Base-by-base conservation (phyloP, 2,113 vertebrate species). In the Tachycineta bicolor region DNA sequence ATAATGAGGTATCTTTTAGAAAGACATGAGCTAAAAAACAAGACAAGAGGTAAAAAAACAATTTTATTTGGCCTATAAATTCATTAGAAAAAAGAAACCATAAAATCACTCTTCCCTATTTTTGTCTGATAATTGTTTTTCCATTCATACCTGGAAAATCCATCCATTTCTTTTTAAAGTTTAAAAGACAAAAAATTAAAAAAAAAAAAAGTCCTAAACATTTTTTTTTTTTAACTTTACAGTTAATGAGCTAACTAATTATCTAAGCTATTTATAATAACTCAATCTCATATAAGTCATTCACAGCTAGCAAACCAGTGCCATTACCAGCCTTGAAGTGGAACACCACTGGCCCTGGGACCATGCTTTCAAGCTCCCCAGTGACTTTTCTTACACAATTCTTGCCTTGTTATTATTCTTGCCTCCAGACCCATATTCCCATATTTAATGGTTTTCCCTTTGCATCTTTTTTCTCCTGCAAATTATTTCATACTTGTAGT, bases 391-490 rank as follows among this genome's bases (percentile, higher is more conserved):
- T 37, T 50, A 11, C 31, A 31, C 8, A 76, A 29, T 34, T 22
- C 34, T 59, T 86, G 31, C 34, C 13, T 49, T 43, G 31, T 50
- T 31, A 34, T 7, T 37, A 37, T 37, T 37, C 37, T 37, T 37
- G 37, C 37, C 6, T 60, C 11, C 2, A 8, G 52, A 64, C 1
- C 1, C 33, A 43, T 11, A 46, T 47, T 31, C 2, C 1, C 41
- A 52, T 14, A 37, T 39, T 24, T 63, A 71, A 26, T 5, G 21
- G 5, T 43, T 80, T 41, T 50, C 3, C 14, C 20, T 50, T 62
- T 52, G 13, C 13, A 52, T 10, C 1, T 6, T 78, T 81, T 84
- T 81, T 44, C 13, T 84, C 22, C 12, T 28, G 22, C 10, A 24
- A 58, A 52, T 33, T 59, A 13, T 56, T 77, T 64, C 14, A 11